Conservation (phyloP, 2,113 vertebrate genomes). For the Nothoprocta perdicaria region DNA sequence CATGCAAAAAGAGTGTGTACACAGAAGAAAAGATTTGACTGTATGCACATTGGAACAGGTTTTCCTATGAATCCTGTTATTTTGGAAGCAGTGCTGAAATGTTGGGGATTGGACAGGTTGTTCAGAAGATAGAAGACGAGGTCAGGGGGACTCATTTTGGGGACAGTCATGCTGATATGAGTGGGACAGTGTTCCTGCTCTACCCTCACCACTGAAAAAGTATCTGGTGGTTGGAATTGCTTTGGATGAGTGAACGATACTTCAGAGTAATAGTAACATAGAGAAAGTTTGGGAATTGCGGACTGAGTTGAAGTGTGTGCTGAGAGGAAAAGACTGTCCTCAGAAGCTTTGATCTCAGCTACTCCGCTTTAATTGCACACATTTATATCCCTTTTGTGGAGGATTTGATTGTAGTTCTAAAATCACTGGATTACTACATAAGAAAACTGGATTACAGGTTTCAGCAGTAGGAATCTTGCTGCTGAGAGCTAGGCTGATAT, state of each 20-base stretch:
- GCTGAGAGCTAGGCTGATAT: background rate
- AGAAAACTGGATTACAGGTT: conserved; percentile 20
- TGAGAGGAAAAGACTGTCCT: background rate
- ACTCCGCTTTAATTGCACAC: conserved; percentile 28
- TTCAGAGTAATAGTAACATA: background rate
- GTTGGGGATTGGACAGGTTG: background rate
- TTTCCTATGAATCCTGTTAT: background rate
- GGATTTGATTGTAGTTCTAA: conserved; percentile 16
- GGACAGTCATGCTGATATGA: background rate
- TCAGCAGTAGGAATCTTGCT: conserved; percentile 14
- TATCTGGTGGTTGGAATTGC: background rate
- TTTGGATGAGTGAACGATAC: background rate
- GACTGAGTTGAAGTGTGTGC: background rate
- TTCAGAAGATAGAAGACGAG: background rate
- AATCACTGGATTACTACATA: background rate
- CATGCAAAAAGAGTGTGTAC: background rate
- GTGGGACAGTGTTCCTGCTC: background rate
- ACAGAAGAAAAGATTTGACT: fast-evolving
- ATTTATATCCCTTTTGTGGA: background rate
- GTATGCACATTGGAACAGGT: background rate
- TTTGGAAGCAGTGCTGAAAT: background rate
- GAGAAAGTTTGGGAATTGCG: background rate
- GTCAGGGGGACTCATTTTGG: background rate
- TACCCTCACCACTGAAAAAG: background rate
- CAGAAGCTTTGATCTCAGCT: background rate